phyloP scores from a whole-genome alignment of 2,888 invertebrate species.

The Drosophila macrothrix region DNA sequence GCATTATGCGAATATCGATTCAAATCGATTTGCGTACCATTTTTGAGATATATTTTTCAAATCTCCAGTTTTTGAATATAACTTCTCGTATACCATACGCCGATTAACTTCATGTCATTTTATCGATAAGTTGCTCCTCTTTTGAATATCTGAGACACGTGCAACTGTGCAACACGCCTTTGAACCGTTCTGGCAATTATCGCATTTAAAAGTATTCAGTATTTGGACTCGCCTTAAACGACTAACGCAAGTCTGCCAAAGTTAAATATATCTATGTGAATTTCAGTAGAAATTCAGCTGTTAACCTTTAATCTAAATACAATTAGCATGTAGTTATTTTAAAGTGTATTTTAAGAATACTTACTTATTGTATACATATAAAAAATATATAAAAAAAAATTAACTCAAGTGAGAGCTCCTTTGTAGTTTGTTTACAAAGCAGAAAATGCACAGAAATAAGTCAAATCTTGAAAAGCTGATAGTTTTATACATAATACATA shows the following conservation, averaged over 20 bases:
- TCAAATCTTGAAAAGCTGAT: slow-evolving; percentile 23
- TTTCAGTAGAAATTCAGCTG: background rate
- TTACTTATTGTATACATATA: background rate
- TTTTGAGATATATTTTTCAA: background rate
- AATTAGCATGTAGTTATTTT: background rate
- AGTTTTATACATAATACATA: slow-evolving; percentile 8
- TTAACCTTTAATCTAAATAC: background rate
- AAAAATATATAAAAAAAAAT: background rate
- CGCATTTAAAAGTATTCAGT: background rate
- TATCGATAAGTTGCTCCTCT: background rate
- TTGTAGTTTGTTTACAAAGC: slow-evolving; percentile 12
- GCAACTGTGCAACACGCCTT: background rate
- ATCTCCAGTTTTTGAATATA: background rate
- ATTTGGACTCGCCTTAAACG: background rate
- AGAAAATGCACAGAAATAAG: slow-evolving; percentile 8
- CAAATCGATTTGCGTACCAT: background rate
- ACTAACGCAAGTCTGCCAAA: background rate
- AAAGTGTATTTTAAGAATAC: background rate
- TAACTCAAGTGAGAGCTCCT: background rate
- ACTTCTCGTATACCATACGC: too few species aligned
- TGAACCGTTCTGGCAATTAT: background rate
- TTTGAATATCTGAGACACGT: background rate
- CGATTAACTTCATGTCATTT: background rate
- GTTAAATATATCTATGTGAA: background rate
- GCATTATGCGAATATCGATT: background rate